These are phyloP conservation scores for Cinclus mexicanus DNA, from an alignment of 2,113 vertebrate genomes.

Conservation along the genomic window DNA sequence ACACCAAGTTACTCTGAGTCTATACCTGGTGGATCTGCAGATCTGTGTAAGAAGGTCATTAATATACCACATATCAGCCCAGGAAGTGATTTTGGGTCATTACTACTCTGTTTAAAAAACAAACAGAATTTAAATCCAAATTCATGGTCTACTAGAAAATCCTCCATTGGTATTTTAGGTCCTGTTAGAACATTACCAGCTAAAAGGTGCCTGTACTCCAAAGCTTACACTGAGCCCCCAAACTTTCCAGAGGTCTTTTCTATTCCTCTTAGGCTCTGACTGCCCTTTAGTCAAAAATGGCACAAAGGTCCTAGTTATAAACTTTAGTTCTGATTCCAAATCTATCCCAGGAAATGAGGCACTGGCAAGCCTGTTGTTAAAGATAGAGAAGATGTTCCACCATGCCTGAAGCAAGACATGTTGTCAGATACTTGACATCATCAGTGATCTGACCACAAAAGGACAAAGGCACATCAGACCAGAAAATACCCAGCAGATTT, in stretches of 20 bases:
- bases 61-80: not conserved
- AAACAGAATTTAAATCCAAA: conserved; percentile 13
- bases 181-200: not conserved
- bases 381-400: not conserved
- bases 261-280: not conserved
- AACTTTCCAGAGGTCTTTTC: not conserved
- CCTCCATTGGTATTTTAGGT: not conserved
- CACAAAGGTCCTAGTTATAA: not conserved
- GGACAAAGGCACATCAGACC: not conserved
- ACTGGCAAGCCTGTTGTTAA: not conserved
- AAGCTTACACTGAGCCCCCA: not conserved
- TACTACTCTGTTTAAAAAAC: not conserved
- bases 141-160: not conserved
- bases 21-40: not conserved
- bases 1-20: not conserved
- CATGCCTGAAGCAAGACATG: not conserved
- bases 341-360: not conserved
- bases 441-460: not conserved
- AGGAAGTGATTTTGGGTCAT: not conserved
- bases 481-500: not conserved
- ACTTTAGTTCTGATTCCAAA: not conserved
- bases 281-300: not conserved
- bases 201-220: not conserved
- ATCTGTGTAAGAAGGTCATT: not conserved
- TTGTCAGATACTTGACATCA: not conserved